Evolutionary conservation across 2,888 invertebrate genomes (phyloP).

Genomic region (Erebia epiphron): DNA sequence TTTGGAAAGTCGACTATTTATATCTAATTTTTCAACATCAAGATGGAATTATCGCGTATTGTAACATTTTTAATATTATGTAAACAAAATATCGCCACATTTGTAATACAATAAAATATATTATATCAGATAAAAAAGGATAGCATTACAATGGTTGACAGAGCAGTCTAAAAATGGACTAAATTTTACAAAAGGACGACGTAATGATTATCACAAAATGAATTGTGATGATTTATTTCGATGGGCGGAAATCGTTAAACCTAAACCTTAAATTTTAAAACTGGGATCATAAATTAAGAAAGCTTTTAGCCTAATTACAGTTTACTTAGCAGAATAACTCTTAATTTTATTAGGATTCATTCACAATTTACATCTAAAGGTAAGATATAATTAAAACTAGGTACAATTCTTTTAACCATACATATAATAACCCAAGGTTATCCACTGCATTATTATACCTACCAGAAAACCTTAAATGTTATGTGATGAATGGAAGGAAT

Average conservation of each 20-base stretch:
- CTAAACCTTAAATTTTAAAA: slow-evolving; percentile 29
- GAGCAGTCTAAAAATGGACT: slow-evolving; percentile 20
- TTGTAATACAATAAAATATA: not conserved
- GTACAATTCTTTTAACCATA: slow-evolving; percentile 4
- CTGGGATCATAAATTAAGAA: slow-evolving; percentile 37
- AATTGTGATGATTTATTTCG: slow-evolving; percentile 33
- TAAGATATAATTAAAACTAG: slow-evolving; percentile 36
- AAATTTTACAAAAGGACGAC: slow-evolving; percentile 23
- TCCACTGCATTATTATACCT: not conserved
- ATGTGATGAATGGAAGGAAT: not conserved
- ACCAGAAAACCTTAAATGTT: not conserved
- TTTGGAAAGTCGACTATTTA: slow-evolving; percentile 16
- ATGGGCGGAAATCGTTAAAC: slow-evolving; percentile 39
- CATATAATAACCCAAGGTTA: not conserved
- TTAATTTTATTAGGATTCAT: slow-evolving; percentile 75
- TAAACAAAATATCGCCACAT: not conserved
- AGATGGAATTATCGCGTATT: slow-evolving; percentile 5
- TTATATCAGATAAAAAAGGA: slow-evolving; percentile 1
- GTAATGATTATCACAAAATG: slow-evolving; percentile 39
- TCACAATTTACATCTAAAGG: slow-evolving; percentile 68
- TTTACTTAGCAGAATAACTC: slow-evolving; percentile 32
- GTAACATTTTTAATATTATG: slow-evolving; percentile 5
- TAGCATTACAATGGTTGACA: slow-evolving; percentile 19
- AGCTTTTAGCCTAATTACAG: slow-evolving; percentile 33
- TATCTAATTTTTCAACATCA: not conserved